A percentile compares a stretch with the other conserved stretches of the same genome.
Conservation (phyloP, 1,140 invertebrate species). For the Penaeus vannamei region DNA sequence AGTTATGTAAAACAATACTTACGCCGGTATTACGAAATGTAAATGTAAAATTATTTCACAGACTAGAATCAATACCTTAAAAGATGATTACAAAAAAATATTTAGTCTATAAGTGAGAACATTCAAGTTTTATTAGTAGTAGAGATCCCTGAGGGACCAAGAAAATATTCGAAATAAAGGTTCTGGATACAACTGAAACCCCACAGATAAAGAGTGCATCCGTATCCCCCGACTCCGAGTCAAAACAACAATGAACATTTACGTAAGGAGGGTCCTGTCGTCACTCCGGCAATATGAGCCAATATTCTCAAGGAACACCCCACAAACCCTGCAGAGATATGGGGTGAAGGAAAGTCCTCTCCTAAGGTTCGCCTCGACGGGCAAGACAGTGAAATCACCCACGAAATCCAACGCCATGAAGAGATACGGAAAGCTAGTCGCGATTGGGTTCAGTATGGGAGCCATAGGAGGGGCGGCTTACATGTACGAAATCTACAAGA, state of each 20-base stretch:
- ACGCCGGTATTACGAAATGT: too few species aligned
- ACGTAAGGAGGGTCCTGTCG: slow-evolving; percentile 22
- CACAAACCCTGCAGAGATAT: slow-evolving; percentile 15
- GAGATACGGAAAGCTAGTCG: slow-evolving; percentile 21
- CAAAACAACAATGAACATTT: slow-evolving; percentile 24
- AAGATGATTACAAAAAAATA: too few species aligned
- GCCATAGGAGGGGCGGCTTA: slow-evolving; percentile 25
- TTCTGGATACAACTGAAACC: too few species aligned
- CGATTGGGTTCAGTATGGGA: slow-evolving; percentile 41
- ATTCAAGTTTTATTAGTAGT: too few species aligned
- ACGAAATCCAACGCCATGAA: background rate
- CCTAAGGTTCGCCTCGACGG: slow-evolving; percentile 1
- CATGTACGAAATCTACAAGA: slow-evolving; percentile 45
- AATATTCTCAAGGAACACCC: background rate
- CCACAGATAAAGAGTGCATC: too few species aligned
- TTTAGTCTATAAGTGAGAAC: too few species aligned
- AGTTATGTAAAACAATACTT: too few species aligned
- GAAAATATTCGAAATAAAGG: too few species aligned
- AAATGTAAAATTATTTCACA: too few species aligned
- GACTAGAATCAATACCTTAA: too few species aligned
- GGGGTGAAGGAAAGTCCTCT: background rate
- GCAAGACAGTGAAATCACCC: background rate
- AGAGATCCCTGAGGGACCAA: too few species aligned
- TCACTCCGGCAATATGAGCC: background rate
- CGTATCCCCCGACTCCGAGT: too few species aligned